phyloP scores from a whole-genome alignment of 2,113 vertebrate species.

The Chaetodon auriga region DNA sequence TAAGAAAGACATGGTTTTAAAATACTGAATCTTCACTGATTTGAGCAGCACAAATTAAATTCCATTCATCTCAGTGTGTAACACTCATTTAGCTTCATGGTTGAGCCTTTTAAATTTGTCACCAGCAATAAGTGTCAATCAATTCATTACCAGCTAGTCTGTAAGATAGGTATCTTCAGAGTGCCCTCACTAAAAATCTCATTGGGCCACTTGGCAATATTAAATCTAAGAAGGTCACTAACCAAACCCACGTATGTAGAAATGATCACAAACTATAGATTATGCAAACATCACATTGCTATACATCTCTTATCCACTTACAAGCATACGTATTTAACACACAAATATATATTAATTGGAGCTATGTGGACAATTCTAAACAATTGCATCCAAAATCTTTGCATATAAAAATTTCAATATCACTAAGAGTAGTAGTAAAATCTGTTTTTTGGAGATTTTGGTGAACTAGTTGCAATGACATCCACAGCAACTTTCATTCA shows the following conservation, averaged over 20 bases:
- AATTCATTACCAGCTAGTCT: constrained; percentile 1
- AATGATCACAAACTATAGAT: not conserved
- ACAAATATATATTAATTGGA: not conserved
- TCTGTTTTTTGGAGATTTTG: not conserved
- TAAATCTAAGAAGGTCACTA: not conserved
- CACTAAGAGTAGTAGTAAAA: too few relatives aligned
- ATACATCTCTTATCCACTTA: not conserved
- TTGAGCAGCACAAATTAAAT: not conserved
- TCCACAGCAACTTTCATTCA: not conserved
- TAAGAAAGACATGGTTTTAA: not conserved
- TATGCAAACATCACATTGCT: not conserved
- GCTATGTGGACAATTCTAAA: not conserved
- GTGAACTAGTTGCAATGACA: not conserved
- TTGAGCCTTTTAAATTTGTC: constrained; percentile 10
- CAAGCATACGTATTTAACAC: not conserved
- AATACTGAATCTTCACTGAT: not conserved
- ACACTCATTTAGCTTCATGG: constrained; percentile 16
- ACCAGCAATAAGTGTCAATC: constrained; percentile 4
- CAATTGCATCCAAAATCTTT: not conserved
- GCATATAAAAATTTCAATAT: not conserved
- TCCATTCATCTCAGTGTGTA: not conserved
- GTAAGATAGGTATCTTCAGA: not conserved
- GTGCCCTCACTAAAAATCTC: not conserved
- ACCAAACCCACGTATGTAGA: not conserved
- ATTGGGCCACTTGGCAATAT: constrained; percentile 1